Conservation (phyloP, 2,113 vertebrate species). For the Nibea albiflora region DNA sequence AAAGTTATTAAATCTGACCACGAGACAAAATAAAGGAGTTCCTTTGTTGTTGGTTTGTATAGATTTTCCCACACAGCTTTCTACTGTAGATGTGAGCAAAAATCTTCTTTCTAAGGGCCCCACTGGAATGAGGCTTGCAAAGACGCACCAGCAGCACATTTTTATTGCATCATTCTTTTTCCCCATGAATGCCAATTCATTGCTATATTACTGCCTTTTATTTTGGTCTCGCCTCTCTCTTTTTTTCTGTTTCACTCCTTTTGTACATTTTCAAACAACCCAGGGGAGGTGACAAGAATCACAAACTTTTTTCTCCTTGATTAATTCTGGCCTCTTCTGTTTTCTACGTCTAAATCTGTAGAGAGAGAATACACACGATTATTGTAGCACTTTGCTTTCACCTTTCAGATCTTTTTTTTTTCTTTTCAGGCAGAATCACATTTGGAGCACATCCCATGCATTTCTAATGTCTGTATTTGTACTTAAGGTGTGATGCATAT, state of each 20-base stretch:
- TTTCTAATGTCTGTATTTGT: slow-evolving; percentile 44
- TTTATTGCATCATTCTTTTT: slow-evolving; percentile 47
- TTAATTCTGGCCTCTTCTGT: slow-evolving; percentile 41
- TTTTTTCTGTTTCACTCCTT: slow-evolving; percentile 31
- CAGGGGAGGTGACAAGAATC: slow-evolving; percentile 39
- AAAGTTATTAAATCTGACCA: slow-evolving; percentile 43
- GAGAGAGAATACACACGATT: slow-evolving; percentile 46
- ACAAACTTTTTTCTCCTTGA: slow-evolving; percentile 24
- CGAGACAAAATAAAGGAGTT: slow-evolving; percentile 41
- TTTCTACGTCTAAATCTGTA: slow-evolving; percentile 14
- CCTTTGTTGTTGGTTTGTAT: slow-evolving; percentile 41
- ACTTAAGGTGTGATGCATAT: slow-evolving; percentile 34
- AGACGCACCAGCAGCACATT: slow-evolving; percentile 42
- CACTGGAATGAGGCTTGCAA: slow-evolving; percentile 53
- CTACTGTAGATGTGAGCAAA: slow-evolving; percentile 35
- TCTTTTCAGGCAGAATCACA: slow-evolving; percentile 26
- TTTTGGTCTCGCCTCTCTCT: slow-evolving; percentile 14
- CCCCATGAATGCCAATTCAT: slow-evolving; percentile 25
- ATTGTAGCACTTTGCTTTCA: slow-evolving; percentile 48
- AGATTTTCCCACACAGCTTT: slow-evolving; percentile 26
- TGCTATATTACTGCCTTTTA: slow-evolving; percentile 33
- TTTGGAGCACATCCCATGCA: slow-evolving; percentile 36
- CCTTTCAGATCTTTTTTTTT: slow-evolving; percentile 39
- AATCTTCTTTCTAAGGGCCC: slow-evolving; percentile 34
- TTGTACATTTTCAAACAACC: slow-evolving; percentile 50